Evolutionary conservation across 2,888 invertebrate genomes (phyloP).

Genomic region (Leptarthrus brevirostris): DNA sequence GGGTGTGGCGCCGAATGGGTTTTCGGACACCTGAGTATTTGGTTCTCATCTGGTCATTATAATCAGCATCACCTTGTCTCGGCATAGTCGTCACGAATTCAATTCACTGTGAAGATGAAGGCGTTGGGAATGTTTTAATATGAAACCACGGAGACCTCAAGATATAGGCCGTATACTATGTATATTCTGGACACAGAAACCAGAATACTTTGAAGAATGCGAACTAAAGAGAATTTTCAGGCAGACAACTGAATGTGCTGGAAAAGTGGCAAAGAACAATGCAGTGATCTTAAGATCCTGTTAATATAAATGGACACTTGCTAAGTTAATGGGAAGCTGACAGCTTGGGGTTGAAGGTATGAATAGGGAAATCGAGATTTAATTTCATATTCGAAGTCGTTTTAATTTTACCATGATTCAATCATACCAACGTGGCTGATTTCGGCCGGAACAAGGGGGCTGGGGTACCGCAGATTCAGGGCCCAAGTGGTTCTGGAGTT

Average conservation of each 20-base stretch:
- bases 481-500: too few relatives aligned
- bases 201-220: slow-evolving; percentile 12
- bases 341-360: slow-evolving; percentile 1
- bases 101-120: slow-evolving; percentile 41
- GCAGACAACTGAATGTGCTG: background rate
- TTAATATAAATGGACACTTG: slow-evolving; percentile 34
- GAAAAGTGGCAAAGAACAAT: slow-evolving; percentile 21
- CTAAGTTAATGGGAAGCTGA: slow-evolving; percentile 25
- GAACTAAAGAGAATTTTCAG: background rate
- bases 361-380: background rate
- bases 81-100: slow-evolving; percentile 44
- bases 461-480: too few relatives aligned
- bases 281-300: slow-evolving; percentile 25
- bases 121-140: slow-evolving; percentile 43
- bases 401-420: slow-evolving; percentile 19
- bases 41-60: slow-evolving; percentile 38
- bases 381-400: slow-evolving; percentile 27
- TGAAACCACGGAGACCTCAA: slow-evolving; percentile 13
- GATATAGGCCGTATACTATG: background rate
- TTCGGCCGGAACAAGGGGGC: too few relatives aligned
- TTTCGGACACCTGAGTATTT: slow-evolving; percentile 54
- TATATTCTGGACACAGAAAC: background rate
- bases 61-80: slow-evolving; percentile 46
- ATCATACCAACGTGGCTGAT: too few relatives aligned
- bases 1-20: slow-evolving; percentile 54